phyloP scores from a whole-genome alignment of 2,888 invertebrate species.

The Heliconius cydno region DNA sequence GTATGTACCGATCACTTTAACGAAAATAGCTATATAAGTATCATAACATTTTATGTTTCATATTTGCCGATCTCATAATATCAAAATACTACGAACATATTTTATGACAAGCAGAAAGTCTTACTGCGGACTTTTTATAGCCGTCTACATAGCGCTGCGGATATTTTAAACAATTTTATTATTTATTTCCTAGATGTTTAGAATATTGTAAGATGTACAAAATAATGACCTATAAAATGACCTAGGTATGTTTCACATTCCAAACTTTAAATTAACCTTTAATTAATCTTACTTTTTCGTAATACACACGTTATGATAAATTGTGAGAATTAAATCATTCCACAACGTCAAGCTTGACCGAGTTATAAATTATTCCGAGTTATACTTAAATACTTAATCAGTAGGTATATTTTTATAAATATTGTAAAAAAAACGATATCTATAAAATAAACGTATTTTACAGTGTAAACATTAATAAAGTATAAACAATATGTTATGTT shows the following conservation, averaged over 20 bases:
- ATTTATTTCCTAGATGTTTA: constrained; percentile 23
- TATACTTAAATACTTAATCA: not conserved
- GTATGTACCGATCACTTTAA: constrained; percentile 5
- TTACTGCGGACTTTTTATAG: constrained; percentile 35
- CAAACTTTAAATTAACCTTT: not conserved
- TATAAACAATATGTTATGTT: not conserved
- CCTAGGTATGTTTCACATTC: not conserved
- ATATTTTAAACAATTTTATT: constrained; percentile 27
- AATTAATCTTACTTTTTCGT: not conserved
- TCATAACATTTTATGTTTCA: constrained; percentile 67
- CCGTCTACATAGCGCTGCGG: constrained; percentile 22
- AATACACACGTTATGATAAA: not conserved
- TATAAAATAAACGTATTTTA: not conserved
- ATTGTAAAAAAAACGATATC: not conserved
- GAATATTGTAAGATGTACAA: not conserved
- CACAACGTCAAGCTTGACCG: not conserved
- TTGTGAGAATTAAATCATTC: not conserved
- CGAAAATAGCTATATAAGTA: constrained; percentile 41
- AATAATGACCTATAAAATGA: not conserved
- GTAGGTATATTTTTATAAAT: not conserved
- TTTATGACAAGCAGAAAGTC: constrained; percentile 41
- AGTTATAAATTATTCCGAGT: not conserved
- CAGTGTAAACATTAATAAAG: not conserved
- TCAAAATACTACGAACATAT: constrained; percentile 37
- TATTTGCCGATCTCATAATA: constrained; percentile 42